These are phyloP conservation scores for Mus spretus DNA, from an alignment of 2,797 vertebrate genomes.

Conservation along the genomic window DNA sequence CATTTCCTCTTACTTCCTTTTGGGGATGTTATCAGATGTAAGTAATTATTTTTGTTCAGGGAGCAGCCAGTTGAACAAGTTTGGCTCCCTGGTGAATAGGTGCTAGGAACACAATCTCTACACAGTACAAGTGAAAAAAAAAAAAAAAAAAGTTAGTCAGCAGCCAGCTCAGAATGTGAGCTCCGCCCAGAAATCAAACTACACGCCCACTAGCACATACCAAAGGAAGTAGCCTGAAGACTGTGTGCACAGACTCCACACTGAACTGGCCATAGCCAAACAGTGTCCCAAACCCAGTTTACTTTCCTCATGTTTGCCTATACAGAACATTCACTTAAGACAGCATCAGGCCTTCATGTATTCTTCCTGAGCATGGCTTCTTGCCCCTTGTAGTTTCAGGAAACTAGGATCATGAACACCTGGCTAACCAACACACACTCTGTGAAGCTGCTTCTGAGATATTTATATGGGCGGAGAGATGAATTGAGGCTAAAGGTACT, in stretches of 20 bases:
- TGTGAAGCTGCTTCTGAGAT: not conserved
- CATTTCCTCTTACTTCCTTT: conserved; percentile 47
- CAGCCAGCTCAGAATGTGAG: conserved; percentile 32
- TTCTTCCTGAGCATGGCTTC: not conserved
- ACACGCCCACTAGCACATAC: not conserved
- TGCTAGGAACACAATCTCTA: not conserved
- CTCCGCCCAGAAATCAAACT: conserved; percentile 74
- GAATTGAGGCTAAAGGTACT: not conserved
- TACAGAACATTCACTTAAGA: not conserved
- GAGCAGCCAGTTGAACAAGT: conserved; percentile 72
- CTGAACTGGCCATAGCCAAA: not conserved
- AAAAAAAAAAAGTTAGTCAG: conserved; percentile 33
- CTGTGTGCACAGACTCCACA: not conserved
- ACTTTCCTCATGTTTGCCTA: not conserved
- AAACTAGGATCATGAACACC: not conserved
- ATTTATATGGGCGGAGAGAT: not conserved
- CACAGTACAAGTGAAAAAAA: not conserved
- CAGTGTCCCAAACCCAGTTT: not conserved
- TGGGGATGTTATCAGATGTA: conserved; percentile 63
- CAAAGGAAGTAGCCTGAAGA: conserved; percentile 8
- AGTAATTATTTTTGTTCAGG: conserved; percentile 62
- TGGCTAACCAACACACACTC: not conserved
- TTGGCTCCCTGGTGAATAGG: conserved; percentile 31
- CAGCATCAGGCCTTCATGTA: not conserved
- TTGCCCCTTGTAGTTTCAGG: not conserved